Conservation (phyloP, 2,797 vertebrate species). For the Champsocephalus gunnari region DNA sequence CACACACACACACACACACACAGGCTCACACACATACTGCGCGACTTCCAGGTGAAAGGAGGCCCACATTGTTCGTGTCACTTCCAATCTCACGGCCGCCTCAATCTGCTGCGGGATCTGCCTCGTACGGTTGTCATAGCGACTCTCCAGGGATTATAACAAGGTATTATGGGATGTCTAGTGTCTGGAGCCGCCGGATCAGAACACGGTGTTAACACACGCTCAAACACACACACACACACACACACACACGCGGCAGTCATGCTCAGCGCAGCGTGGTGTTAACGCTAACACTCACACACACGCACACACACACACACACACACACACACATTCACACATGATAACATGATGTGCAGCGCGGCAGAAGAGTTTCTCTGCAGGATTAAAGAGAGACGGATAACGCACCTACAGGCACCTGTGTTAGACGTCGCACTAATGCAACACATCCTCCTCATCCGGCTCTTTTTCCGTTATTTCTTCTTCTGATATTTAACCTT, state of each 20-base stretch:
- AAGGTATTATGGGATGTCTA: constrained; percentile 72
- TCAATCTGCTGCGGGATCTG: constrained; percentile 57
- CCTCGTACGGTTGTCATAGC: constrained; percentile 67
- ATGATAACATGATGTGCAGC: constrained; percentile 57
- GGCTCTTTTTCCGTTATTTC: neutral
- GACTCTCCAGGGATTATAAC: constrained; percentile 69
- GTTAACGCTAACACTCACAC: constrained; percentile 14
- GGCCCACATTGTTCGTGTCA: constrained; percentile 54
- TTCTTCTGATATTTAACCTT: neutral
- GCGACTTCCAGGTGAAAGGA: constrained; percentile 36
- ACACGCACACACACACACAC: neutral
- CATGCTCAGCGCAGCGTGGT: too few relatives aligned
- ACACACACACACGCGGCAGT: neutral
- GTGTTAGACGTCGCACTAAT: constrained; percentile 15
- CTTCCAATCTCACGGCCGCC: constrained; percentile 59
- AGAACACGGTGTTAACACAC: constrained; percentile 42
- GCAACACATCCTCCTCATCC: too few relatives aligned
- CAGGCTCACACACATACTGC: neutral
- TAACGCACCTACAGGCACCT: neutral
- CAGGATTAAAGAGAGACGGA: constrained; percentile 45
- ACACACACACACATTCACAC: constrained; percentile 6
- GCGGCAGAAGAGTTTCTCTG: constrained; percentile 46
- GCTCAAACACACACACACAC: constrained; percentile 21
- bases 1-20: constrained; percentile 19
- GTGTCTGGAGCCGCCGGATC: constrained; percentile 53